Percentiles rank a stretch among this genome's conserved stretches.
phyloP scores from a whole-genome alignment of 2,797 vertebrate species.

The Amniataba percoides region DNA sequence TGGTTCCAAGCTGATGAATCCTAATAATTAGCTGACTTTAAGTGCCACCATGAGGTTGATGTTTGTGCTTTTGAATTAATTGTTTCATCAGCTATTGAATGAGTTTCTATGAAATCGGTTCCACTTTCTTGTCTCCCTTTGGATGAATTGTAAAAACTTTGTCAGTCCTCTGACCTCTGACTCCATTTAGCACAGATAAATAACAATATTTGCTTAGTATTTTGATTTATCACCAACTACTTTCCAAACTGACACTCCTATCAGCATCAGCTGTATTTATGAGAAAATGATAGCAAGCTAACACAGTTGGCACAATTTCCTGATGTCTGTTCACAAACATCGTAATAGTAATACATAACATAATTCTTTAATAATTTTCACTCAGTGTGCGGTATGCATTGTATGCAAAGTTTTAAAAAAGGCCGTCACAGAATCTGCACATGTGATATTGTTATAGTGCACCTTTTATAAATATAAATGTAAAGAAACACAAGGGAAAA shows the following conservation, averaged over 20 bases:
- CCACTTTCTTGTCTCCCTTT: not conserved
- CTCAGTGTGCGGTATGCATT: not conserved
- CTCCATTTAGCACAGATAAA: too few relatives aligned
- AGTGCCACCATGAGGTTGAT: not conserved
- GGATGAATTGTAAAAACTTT: not conserved
- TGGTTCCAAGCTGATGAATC: not conserved
- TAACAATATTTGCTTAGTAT: too few relatives aligned
- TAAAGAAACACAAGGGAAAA: slow-evolving; percentile 10
- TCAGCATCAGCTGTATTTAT: not conserved
- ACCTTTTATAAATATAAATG: not conserved
- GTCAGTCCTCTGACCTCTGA: not conserved
- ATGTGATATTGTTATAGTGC: slow-evolving; percentile 12
- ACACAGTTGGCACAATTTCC: not conserved
- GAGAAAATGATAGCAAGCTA: not conserved
- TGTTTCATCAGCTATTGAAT: not conserved
- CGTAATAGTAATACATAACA: too few relatives aligned
- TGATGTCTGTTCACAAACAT: too few relatives aligned
- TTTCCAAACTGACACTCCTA: not conserved
- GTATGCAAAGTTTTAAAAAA: not conserved
- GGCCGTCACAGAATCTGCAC: not conserved
- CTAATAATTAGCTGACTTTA: not conserved
- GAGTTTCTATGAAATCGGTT: not conserved
- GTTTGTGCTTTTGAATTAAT: not conserved
- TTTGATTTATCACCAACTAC: not conserved
- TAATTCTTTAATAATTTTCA: too few relatives aligned